Base-by-base conservation (phyloP, 2,888 invertebrate species). In the Cancer borealis region DNA sequence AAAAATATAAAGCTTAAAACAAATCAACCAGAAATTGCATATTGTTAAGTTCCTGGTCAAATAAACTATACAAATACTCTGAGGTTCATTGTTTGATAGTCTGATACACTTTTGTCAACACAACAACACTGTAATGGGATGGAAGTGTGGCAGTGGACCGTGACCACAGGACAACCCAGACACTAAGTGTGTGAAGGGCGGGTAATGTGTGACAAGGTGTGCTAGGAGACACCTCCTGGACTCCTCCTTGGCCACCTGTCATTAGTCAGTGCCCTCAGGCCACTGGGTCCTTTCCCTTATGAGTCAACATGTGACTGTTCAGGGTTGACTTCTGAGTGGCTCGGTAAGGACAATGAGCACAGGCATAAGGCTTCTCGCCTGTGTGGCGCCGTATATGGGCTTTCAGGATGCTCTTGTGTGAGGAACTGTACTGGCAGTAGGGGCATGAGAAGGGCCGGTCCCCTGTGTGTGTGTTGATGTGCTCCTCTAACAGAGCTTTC, bases 401-500 rank as follows among this genome's bases (percentile, higher is more conserved):
- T 79, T 94, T 94, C 21, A 94, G 39, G n/a, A 92, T 92, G 87
- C 89, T 94, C 47, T 92, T 89, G 60, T 92, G 92, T 14, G 94
- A 90, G 26, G 94, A 92, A 87, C 88, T 94, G 92, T 94, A 94
- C 2, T 92, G 91, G 87, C 94, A 94, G 39, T 84, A 87, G 26
- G 92, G 46, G 84, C 94, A 94, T 14, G 90, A 54, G 39, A 87
- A 94, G 3, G 94, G 94, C 60, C 92, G 92, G 66, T 92, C 94
- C 39, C 94, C 94, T 84, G 94, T 94, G 66, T 94, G 94, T 10
- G 92, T 91, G 30, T 94, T 94, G 54, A 94, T 92, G 91, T 94
- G 94, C 60, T 94, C 94, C 73, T 94, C 92, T 14, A 94, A 46
- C 3, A 92, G 46, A 47, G 92, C 94, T 91, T 94, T 94, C 90